Evolutionary conservation across 2,888 invertebrate genomes (phyloP).

Genomic region (Phytoseiulus persimilis): DNA sequence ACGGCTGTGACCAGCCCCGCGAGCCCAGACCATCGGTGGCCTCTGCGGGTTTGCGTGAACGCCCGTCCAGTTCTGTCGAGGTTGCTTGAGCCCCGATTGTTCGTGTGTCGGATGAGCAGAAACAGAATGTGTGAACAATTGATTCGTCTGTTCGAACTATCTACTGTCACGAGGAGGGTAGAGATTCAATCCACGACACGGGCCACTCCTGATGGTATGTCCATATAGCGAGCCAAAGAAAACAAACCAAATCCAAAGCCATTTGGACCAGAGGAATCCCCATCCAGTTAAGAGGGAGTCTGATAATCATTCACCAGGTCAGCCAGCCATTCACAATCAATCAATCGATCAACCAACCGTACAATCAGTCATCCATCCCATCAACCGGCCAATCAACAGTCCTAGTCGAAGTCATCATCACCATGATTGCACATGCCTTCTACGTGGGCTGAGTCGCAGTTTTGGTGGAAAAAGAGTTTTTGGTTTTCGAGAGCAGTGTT

Average conservation of each 20-base stretch:
- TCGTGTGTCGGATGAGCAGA: neutral
- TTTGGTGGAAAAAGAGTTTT: neutral
- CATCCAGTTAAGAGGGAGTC: neutral
- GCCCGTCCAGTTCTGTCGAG: neutral
- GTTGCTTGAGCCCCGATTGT: neutral
- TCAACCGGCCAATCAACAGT: neutral
- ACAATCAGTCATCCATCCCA: neutral
- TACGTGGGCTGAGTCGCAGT: neutral
- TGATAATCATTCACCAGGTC: neutral
- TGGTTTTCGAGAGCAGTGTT: conserved; percentile 5
- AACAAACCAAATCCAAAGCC: neutral
- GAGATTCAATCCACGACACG: neutral
- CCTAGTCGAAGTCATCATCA: conserved; percentile 10
- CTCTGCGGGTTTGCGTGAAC: too few species aligned
- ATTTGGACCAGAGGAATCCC: neutral
- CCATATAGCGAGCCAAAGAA: neutral
- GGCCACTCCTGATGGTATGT: neutral
- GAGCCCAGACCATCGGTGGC: too few species aligned
- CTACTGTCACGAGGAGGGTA: neutral
- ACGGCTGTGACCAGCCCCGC: too few species aligned
- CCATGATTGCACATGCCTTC: conserved; percentile 10
- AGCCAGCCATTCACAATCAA: neutral
- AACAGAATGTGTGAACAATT: neutral
- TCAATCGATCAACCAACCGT: neutral
- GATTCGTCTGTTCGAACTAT: neutral